These are phyloP conservation scores for Yponomeuta plumbellus DNA, from an alignment of 2,888 invertebrate species.

Conservation along the genomic window DNA sequence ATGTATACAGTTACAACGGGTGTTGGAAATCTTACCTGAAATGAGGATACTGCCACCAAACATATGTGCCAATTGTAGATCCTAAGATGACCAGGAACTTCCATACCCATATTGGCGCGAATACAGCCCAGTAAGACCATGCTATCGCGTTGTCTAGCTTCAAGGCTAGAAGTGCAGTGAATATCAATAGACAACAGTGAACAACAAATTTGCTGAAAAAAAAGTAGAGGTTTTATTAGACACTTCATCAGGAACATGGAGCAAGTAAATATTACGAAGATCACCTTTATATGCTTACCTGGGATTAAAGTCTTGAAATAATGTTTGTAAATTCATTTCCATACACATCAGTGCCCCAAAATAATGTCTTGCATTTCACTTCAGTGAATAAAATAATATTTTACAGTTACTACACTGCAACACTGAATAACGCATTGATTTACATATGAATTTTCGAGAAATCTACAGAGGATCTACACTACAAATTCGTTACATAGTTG, in stretches of 20 bases:
- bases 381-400: not conserved
- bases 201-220: conserved; percentile 96
- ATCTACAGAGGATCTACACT: not conserved
- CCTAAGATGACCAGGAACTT: conserved; percentile 94
- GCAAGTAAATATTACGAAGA: not conserved
- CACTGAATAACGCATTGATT: not conserved
- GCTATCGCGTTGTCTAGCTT: conserved; percentile 91
- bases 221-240: conserved; percentile 28
- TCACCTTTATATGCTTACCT: conserved; percentile 73
- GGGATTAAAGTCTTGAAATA: conserved; percentile 94
- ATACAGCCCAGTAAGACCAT: conserved; percentile 98
- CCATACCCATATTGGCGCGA: conserved; percentile 98
- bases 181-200: conserved; percentile 93
- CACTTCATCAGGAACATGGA: not conserved
- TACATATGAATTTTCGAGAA: not conserved
- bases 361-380: conserved; percentile 42
- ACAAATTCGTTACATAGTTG: too few relatives aligned
- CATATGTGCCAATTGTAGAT: conserved; percentile 93
- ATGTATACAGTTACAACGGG: not conserved
- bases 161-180: conserved; percentile 93
- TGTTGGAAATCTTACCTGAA: conserved; percentile 79
- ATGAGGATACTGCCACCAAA: conserved; percentile 98
- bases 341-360: conserved; percentile 56
- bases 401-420: not conserved
- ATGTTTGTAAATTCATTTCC: conserved; percentile 90